Evolutionary conservation across 2,888 invertebrate genomes (phyloP).

Genomic region (Rhamphomyia laevipes): DNA sequence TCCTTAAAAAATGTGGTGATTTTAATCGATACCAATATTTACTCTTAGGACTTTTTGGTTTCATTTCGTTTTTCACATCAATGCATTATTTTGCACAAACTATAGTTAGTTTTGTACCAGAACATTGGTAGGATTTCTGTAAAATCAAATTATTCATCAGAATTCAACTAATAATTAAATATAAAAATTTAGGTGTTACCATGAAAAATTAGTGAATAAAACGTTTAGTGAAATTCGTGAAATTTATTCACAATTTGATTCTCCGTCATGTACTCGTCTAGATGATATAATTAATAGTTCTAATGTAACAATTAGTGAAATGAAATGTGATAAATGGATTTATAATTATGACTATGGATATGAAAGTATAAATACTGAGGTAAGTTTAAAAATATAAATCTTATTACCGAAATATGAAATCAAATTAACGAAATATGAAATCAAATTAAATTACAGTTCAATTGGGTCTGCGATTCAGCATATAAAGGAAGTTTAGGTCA

Average conservation of each 20-base stretch:
- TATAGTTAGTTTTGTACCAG: conserved; percentile 42
- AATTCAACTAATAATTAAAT: too few species aligned
- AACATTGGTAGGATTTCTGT: conserved; percentile 30
- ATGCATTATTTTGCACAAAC: conserved; percentile 49
- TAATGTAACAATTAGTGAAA: conserved; percentile 7
- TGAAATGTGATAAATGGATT: conserved; percentile 40
- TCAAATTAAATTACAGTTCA: conserved; percentile 27
- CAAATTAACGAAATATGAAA: too few species aligned
- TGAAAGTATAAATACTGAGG: conserved; percentile 49
- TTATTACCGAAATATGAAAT: too few species aligned
- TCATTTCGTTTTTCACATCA: conserved; percentile 42
- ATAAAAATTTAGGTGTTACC: conserved; percentile 24
- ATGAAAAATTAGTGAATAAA: conserved; percentile 17
- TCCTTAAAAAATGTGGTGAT: conserved; percentile 42
- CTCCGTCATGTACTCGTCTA: conserved; percentile 25
- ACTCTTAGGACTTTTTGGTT: conserved; percentile 40
- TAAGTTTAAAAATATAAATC: too few species aligned
- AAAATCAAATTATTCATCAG: not conserved
- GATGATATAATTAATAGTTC: conserved; percentile 17
- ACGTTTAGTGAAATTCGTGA: conserved; percentile 15
- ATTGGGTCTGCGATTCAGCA: conserved; percentile 47
- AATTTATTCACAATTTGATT: conserved; percentile 20
- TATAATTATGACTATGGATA: conserved; percentile 43
- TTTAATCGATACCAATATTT: conserved; percentile 42
- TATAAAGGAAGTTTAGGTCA: conserved; percentile 46